Evolutionary conservation across 1,140 invertebrate genomes (phyloP).

Genomic region (Sminthurinus signatus): DNA sequence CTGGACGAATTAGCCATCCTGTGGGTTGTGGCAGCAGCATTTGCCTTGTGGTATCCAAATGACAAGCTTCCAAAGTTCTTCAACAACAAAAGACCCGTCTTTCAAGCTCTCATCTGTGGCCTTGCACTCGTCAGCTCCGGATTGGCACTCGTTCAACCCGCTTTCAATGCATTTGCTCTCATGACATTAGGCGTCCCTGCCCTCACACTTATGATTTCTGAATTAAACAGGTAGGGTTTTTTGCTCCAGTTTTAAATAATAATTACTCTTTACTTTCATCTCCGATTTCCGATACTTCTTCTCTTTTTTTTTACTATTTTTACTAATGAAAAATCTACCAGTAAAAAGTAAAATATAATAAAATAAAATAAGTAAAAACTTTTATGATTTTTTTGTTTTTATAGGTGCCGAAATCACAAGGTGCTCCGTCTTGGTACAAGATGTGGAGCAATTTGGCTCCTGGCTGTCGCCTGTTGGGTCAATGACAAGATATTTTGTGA

Average conservation of each 20-base stretch:
- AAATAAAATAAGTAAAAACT: too few relatives aligned
- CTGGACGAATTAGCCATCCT: constrained; percentile 72
- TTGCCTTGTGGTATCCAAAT: constrained; percentile 64
- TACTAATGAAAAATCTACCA: too few relatives aligned
- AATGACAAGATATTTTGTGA: constrained; percentile 71
- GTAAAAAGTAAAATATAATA: too few relatives aligned
- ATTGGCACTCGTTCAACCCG: constrained; percentile 63
- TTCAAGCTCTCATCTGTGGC: constrained; percentile 32
- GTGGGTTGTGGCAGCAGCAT: constrained; percentile 69
- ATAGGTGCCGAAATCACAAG: constrained; percentile 20
- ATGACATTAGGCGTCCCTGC: constrained; percentile 67
- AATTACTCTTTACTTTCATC: neutral
- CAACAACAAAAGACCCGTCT: constrained; percentile 50
- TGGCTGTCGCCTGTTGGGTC: constrained; percentile 67
- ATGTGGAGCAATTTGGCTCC: constrained; percentile 54
- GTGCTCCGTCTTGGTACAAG: constrained; percentile 21
- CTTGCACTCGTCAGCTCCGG: constrained; percentile 58
- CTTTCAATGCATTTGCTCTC: constrained; percentile 68
- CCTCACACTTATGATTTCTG: constrained; percentile 57
- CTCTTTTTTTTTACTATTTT: too few relatives aligned
- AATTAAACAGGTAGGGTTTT: constrained; percentile 55
- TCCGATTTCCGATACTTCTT: too few relatives aligned
- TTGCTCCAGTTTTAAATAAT: neutral
- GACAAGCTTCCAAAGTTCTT: constrained; percentile 61
- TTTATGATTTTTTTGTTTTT: too few relatives aligned